Evolutionary conservation across 2,113 vertebrate species (phyloP).

Genomic region (Hipposideros armiger): DNA sequence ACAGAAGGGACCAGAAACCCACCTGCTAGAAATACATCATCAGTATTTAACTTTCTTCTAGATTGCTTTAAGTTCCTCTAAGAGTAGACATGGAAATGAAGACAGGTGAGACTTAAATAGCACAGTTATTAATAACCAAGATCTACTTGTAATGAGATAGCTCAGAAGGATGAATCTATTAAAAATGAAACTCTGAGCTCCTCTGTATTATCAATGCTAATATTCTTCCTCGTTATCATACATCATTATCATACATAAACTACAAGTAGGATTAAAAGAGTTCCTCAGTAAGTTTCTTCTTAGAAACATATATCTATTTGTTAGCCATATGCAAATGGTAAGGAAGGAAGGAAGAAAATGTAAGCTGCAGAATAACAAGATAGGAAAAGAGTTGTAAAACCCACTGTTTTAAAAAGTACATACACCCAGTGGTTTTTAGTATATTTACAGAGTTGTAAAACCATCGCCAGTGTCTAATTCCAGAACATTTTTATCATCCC

Average conservation of each 20-base stretch:
- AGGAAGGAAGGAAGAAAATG: neutral
- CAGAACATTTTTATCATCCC: neutral
- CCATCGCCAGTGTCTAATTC: neutral
- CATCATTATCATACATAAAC: neutral
- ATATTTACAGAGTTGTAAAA: neutral
- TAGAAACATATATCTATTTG: constrained; percentile 19
- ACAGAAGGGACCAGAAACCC: neutral
- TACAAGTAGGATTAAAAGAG: neutral
- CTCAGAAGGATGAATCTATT: neutral
- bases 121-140: neutral
- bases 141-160: neutral
- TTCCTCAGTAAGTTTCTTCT: neutral
- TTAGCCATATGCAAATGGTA: neutral
- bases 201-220: neutral
- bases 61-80: neutral
- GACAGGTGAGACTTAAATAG: neutral
- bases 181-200: constrained; percentile 15
- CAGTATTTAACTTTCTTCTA: neutral
- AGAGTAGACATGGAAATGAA: neutral
- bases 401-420: neutral
- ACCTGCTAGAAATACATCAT: neutral
- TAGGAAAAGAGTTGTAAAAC: neutral
- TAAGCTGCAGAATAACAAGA: neutral
- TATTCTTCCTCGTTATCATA: neutral
- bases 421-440: neutral